Base-by-base conservation (phyloP, 2,888 invertebrate species). In the Dione vanillae region DNA sequence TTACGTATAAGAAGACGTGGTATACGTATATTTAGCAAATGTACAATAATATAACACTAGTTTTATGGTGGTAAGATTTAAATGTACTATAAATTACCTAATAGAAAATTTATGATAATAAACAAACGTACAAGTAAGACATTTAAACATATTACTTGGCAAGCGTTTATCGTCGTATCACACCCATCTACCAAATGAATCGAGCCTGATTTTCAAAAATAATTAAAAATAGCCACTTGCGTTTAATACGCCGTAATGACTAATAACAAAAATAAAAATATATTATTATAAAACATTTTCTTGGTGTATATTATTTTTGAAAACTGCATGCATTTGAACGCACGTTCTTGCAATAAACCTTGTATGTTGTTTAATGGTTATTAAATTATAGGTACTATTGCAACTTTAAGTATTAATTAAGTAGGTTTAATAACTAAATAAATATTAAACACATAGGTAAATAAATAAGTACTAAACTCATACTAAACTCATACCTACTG, bases 51-150 rank as follows among this genome's bases (percentile, higher is more conserved):
- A 6, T 27, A 27, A 20, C 8, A 19, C 16, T 16, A 37, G 1
- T 20, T 7, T 12, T 61, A 45, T 10, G 9, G 6, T 45, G 27
- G 43, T 27, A 45, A 61, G n/a, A 61, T 61, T 27, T 61, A 43
- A 61, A 61, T 61, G 9, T 49, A 64, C 16, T 12, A 14, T 64
- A 37, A 47, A 16, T 35, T n/a, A 45, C 12, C 10, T 27, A 14
- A 35, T 1, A 45, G 47, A 47, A 67, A 67, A 70, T 70, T 41
- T 70, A 43, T 70, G 54, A 47, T 40, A 62, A 47, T 59, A 69
- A 71, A 69, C 52, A 58, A 65, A 65, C 68, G 68, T 65, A 68
- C 56, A 71, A 59, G 43, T 40, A 45, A 69, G 59, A 69, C 59
- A 61, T 71, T 41, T n/a, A 68, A 40, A 68, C 51, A 52, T 64